Conservation (phyloP, 2,797 vertebrate species). For the Luscinia megarhynchos region DNA sequence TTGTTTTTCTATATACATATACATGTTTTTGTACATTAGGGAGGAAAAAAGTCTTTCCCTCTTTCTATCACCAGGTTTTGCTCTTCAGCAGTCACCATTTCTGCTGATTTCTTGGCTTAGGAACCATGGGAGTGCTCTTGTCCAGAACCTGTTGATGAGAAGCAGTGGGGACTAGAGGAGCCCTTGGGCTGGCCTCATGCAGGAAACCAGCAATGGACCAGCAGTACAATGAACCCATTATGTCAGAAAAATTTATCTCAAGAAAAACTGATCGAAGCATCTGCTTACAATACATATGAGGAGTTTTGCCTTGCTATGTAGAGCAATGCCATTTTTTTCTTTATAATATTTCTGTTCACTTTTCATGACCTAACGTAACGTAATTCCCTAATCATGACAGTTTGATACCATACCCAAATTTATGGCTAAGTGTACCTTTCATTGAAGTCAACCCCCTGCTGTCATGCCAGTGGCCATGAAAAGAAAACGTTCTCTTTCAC, state of each 20-base stretch:
- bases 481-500: slow-evolving; percentile 51
- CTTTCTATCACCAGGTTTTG: neutral
- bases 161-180: neutral
- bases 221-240: neutral
- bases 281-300: neutral
- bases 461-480: slow-evolving; percentile 16
- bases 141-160: neutral
- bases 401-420: slow-evolving; percentile 51
- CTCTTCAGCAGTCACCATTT: neutral
- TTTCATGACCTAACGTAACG: neutral
- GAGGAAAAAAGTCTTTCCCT: neutral
- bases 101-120: neutral
- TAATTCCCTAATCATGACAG: slow-evolving; percentile 62
- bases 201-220: neutral
- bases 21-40: accelerated
- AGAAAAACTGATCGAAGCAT: neutral
- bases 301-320: neutral
- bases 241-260: neutral
- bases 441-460: slow-evolving; percentile 38
- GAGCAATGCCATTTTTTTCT: neutral
- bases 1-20: accelerated
- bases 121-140: neutral
- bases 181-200: neutral
- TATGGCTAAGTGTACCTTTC: slow-evolving; percentile 53
- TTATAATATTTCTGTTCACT: slow-evolving; percentile 42